Conservation (phyloP, 2,113 vertebrate genomes). For the cattle (Bos taurus) region ARS-UCD2.0 NC_037343.1:79430501-79431000, state of each 20-base stretch:
- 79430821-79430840: neutral
- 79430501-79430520: neutral
- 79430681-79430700: neutral
- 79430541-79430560: conserved; percentile 27
- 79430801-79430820: neutral
- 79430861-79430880: neutral
- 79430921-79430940: neutral
- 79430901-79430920: neutral
- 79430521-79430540: neutral
- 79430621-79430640: neutral
- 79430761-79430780: neutral
- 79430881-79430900: neutral
- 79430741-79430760: neutral
- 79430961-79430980: neutral
- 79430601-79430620: neutral
- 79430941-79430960: neutral
- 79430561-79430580: neutral
- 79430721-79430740: neutral
- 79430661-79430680: neutral
- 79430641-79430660: neutral
- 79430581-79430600: neutral
- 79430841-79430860: neutral
- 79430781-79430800: neutral
- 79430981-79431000: neutral
- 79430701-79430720: neutral